Evolutionary conservation across 1,140 invertebrate species (phyloP).

Genomic region (Danaus melanippus): DNA sequence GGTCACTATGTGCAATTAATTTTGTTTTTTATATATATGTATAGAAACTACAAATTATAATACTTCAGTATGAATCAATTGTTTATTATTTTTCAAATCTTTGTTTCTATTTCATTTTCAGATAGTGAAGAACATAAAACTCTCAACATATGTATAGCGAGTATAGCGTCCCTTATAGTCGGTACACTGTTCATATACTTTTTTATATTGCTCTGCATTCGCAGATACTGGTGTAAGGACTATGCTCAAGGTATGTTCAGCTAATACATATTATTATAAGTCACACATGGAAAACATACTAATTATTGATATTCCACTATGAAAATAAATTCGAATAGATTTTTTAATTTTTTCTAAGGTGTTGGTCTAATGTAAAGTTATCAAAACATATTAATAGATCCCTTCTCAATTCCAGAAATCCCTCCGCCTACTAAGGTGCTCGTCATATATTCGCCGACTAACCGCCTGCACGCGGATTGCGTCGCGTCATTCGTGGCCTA

Average conservation of each 20-base stretch:
- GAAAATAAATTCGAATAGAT: no score
- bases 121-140: slow-evolving; percentile 39
- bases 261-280: no score
- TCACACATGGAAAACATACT: no score
- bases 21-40: no score
- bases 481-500: slow-evolving; percentile 50
- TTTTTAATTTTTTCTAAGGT: no score
- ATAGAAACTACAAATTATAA: no score
- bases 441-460: slow-evolving; percentile 49
- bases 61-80: no score
- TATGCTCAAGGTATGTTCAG: slow-evolving; percentile 39
- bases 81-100: no score
- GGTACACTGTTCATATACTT: slow-evolving; percentile 57
- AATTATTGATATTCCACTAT: no score
- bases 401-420: slow-evolving; percentile 31
- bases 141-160: slow-evolving; percentile 59
- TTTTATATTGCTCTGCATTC: slow-evolving; percentile 36
- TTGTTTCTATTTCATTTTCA: slow-evolving; percentile 26
- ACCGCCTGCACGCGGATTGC: slow-evolving; percentile 52
- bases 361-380: no score
- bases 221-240: slow-evolving; percentile 55
- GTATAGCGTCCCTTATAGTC: slow-evolving; percentile 50
- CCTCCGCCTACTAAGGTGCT: slow-evolving; percentile 51
- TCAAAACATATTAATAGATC: no score
- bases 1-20: no score